Evolutionary conservation across 1,140 invertebrate genomes (phyloP), one percentile per base, ranked within the genome.

Genomic region (Sinella curviseta): DNA sequence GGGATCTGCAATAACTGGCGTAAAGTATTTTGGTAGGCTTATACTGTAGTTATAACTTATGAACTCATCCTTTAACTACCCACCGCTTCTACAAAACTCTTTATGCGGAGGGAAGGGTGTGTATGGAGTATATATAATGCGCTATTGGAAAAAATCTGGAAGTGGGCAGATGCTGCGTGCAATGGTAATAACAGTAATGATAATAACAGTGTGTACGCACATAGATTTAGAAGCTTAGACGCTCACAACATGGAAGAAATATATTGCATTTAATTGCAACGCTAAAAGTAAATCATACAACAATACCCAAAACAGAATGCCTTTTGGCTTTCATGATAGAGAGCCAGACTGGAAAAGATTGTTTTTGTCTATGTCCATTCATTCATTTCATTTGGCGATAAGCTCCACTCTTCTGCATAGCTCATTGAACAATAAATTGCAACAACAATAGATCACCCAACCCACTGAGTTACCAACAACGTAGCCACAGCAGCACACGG

Each of bases 381-480:
- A 20, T 8, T 12, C 39, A 48, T 48, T 48, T 48, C 8, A 48
- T 48, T 48, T 48, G 39, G 39, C 20, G 39, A 20, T n/a, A n/a
- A n/a, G n/a, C n/a, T n/a, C n/a, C n/a, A n/a, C n/a, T n/a, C n/a
- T n/a, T n/a, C n/a, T n/a, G n/a, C n/a, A n/a, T n/a, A n/a, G n/a
- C n/a, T n/a, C 39, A 48, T 8, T 48, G 20, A 48, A 48, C 20
- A 20, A 12, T 8, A 48, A 48, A 48, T 48, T 65, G 57, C 14
- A 65, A n/a, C 14, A 65, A 65, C 57, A 65, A 65, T 65, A 65
- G 26, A 65, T 65, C 24, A 65, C 16, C 26, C 57, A 65, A 65
- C 39, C 39, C 39, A 48, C 39, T n/a, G n/a, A n/a, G n/a, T n/a
- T n/a, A n/a, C n/a, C n/a, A n/a, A 48, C 39, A 12, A 12, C 39